Evolutionary conservation across 2,797 vertebrate species (phyloP).

Genomic region (Orestias chungarensis): DNA sequence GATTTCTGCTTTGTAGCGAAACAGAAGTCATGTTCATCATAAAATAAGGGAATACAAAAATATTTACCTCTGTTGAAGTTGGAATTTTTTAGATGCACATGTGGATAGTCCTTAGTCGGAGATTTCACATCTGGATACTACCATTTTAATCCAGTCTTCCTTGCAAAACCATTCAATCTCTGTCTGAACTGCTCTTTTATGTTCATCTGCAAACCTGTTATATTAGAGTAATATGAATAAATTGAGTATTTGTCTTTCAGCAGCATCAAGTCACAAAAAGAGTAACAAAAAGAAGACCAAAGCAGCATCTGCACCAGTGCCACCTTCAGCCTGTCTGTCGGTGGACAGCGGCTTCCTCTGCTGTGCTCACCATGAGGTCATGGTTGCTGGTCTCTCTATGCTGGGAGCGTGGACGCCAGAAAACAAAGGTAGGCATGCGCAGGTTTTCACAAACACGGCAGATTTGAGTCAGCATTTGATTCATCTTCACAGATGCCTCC

Average conservation of each 20-base stretch:
- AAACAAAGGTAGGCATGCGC: constrained; percentile 79
- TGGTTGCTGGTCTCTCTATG: constrained; percentile 90
- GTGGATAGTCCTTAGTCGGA: too few species aligned
- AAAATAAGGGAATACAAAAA: too few species aligned
- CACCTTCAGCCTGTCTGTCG: constrained; percentile 45
- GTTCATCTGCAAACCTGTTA: too few species aligned
- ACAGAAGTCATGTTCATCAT: too few species aligned
- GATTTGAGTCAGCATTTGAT: not conserved
- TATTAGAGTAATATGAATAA: not conserved
- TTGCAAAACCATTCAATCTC: too few species aligned
- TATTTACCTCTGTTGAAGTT: too few species aligned
- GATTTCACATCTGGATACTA: too few species aligned
- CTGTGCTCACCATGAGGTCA: constrained; percentile 93
- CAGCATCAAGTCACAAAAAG: constrained; percentile 84
- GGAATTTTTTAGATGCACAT: too few species aligned
- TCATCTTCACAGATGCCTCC: not conserved
- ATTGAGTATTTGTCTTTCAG: constrained; percentile 5
- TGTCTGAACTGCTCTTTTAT: too few species aligned
- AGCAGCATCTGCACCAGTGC: constrained; percentile 37
- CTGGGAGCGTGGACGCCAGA: constrained; percentile 73
- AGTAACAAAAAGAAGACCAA: constrained; percentile 79
- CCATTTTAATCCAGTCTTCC: too few species aligned
- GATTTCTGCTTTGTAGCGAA: not conserved
- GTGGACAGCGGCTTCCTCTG: constrained; percentile 92
- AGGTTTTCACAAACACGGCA: not conserved